Evolutionary conservation across 2,797 vertebrate genomes (phyloP).

Genomic region (Emys orbicularis): DNA sequence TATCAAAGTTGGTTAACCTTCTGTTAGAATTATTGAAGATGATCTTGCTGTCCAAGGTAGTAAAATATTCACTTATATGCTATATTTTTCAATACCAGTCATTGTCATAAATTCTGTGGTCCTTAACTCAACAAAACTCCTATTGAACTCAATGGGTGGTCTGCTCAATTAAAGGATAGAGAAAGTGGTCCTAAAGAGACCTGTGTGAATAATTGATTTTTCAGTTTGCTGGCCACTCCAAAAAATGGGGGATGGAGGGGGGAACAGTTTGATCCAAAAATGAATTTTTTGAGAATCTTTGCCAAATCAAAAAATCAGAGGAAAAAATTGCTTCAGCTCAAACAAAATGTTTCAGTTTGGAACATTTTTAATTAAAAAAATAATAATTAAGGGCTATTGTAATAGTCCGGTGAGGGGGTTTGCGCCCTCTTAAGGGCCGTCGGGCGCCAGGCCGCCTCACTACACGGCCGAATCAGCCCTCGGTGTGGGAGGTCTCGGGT

Average conservation of each 20-base stretch:
- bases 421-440: too few relatives aligned
- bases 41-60: neutral
- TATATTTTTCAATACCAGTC: neutral
- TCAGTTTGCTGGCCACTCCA: neutral
- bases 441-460: too few relatives aligned
- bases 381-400: neutral
- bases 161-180: fast-evolving
- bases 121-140: neutral
- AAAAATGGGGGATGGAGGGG: neutral
- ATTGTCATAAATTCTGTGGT: neutral
- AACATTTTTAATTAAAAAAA: neutral
- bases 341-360: neutral
- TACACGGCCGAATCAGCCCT: too few relatives aligned
- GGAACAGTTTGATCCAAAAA: neutral
- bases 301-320: neutral
- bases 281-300: neutral
- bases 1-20: neutral
- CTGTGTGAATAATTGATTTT: neutral
- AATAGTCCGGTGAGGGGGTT: too few relatives aligned
- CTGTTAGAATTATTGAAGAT: slow-evolving; percentile 36
- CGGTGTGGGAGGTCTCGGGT: too few relatives aligned
- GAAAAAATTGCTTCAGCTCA: neutral
- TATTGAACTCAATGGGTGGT: neutral
- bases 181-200: neutral
- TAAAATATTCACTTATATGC: too few relatives aligned